phyloP scores from a whole-genome alignment of 1,140 invertebrate genomes.

The Pomacea maculata region DNA sequence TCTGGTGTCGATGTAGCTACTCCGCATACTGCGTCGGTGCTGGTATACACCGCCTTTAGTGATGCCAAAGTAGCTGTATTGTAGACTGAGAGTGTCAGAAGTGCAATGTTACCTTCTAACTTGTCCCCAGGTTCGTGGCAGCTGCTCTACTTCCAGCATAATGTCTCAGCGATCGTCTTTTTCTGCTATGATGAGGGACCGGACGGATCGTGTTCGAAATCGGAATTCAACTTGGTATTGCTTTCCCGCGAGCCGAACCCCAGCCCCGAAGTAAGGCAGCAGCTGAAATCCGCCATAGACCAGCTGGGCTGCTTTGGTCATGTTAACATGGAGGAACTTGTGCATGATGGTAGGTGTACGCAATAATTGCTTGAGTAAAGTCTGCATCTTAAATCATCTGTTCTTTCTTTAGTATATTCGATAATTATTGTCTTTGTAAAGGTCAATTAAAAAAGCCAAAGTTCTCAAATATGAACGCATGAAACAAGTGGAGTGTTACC shows the following conservation, averaged over 20 bases:
- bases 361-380: not conserved
- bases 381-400: too few species aligned
- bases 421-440: too few species aligned
- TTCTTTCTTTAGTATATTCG: too few species aligned
- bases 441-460: too few species aligned
- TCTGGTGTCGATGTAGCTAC: too few species aligned
- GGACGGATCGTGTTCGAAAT: constrained; percentile 14
- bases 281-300: not conserved
- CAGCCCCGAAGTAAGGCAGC: not conserved
- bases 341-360: constrained; percentile 6
- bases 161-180: not conserved
- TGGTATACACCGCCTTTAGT: too few species aligned
- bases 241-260: constrained; percentile 4
- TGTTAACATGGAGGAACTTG: not conserved
- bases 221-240: not conserved
- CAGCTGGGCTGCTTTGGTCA: constrained; percentile 2
- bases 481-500: too few species aligned
- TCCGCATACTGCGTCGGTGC: too few species aligned
- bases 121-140: constrained; percentile 4
- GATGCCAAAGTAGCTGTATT: too few species aligned
- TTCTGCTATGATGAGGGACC: constrained; percentile 13
- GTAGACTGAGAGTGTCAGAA: too few species aligned
- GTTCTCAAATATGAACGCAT: too few species aligned
- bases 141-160: constrained; percentile 8
- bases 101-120: too few species aligned